A percentile compares a stretch with the other conserved stretches of the same genome.
Conservation (phyloP, 1,140 invertebrate species). For the Drosophila ananassae region DNA sequence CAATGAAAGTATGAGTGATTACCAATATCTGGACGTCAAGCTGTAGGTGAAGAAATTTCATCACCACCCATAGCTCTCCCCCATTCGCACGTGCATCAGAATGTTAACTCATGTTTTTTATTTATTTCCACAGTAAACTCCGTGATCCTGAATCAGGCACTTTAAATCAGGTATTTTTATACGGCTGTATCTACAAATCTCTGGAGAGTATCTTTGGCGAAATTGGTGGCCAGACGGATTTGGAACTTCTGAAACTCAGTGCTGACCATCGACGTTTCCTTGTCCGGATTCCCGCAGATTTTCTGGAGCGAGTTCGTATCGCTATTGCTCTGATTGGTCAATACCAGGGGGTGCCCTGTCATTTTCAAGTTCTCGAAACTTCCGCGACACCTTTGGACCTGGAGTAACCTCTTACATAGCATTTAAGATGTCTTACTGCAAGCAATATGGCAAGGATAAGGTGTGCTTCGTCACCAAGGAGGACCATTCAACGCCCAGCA, state of each 20-base stretch:
- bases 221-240: constrained; percentile 85
- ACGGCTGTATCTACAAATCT: constrained; percentile 86
- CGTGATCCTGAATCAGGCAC: constrained; percentile 72
- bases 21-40: constrained; percentile 83
- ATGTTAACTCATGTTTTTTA: constrained; percentile 14
- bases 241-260: constrained; percentile 87
- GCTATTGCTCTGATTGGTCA: constrained; percentile 86
- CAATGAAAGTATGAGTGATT: constrained; percentile 69
- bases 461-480: constrained; percentile 93
- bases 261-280: constrained; percentile 84
- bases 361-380: constrained; percentile 86
- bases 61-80: neutral
- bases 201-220: constrained; percentile 86
- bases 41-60: constrained; percentile 75
- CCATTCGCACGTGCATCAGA: constrained; percentile 13
- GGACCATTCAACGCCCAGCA: constrained; percentile 90
- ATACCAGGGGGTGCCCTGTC: constrained; percentile 85
- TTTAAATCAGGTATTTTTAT: constrained; percentile 85
- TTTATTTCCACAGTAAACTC: constrained; percentile 84
- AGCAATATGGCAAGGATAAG: constrained; percentile 89
- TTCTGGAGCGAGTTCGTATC: constrained; percentile 86
- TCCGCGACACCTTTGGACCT: constrained; percentile 68
- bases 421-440: constrained; percentile 84
- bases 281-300: constrained; percentile 85
- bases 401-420: constrained; percentile 6